Evolutionary conservation across 2,113 vertebrate species (phyloP), one percentile per base, ranked within the genome.

Genomic region (Mesembrinibis cayennensis): DNA sequence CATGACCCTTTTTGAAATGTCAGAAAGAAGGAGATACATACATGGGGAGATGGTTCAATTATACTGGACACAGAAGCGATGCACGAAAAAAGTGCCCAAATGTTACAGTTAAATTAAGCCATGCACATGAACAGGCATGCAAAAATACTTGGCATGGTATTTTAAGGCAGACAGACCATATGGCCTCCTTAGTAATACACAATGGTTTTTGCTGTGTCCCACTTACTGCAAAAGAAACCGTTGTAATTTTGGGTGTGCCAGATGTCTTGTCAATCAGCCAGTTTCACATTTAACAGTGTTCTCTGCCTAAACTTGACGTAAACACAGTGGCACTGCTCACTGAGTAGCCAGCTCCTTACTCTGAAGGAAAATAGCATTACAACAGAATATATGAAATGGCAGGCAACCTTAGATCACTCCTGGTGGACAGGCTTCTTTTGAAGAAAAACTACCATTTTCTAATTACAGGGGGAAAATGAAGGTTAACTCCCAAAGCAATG

Each of bases 91-190:
- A 63, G 7, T 77, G 21, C 34, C 17, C 20, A 86, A 90, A 73
- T 82, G 47, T 40, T 94, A 49, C 49, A 74, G 58, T 80, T 87
- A 91, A 70, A 94, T 91, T 84, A 84, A 96, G 53, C 34, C 40
- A 56, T 6, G 3, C 40, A 70, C 49, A 66, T 61, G 78, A 52
- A 94, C 26, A 94, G 78, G 62, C 44, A 53, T 0, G 2, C 62
- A 71, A 84, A 79, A 90, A 89, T 69, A 76, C 65, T 94, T 95
- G 90, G 80, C 80, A 73, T 63, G n/a, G 42, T 77, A 42, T 95
- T 94, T 95, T 63, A 70, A 87, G 84, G 67, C 87, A 96, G 84
- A 69, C 65, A 85, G 70, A 66, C 89, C 94, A 96, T 96, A 95
- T 94, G 96, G 93, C 62, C 56, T 95, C 40, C 92, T 93, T 77